Evolutionary conservation across 2,797 vertebrate species (phyloP).

Genomic region (Sebastes itinus): DNA sequence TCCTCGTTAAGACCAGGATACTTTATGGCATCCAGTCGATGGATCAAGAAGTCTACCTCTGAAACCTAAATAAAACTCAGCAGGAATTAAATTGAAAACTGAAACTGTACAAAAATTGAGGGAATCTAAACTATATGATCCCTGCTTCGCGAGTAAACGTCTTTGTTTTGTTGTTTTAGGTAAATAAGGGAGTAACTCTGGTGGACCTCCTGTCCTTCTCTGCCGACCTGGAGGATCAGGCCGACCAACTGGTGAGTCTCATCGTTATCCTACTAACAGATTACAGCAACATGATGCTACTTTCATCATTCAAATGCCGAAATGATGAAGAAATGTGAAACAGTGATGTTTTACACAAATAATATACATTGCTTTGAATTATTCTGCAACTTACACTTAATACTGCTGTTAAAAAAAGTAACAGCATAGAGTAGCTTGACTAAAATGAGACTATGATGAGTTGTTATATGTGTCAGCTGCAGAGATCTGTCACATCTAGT

Average conservation of each 20-base stretch:
- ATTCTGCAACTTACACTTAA: not conserved
- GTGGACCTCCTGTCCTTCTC: slow-evolving; percentile 90
- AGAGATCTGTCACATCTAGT: not conserved
- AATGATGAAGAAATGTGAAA: not conserved
- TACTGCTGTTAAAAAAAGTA: not conserved
- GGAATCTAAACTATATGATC: not conserved
- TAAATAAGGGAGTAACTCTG: slow-evolving; percentile 86
- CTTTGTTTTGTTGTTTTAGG: slow-evolving; percentile 73
- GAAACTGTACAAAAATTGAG: not conserved
- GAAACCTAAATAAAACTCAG: not conserved
- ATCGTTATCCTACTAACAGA: not conserved
- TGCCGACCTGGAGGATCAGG: slow-evolving; percentile 85
- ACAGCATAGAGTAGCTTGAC: not conserved
- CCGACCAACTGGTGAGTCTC: slow-evolving; percentile 87
- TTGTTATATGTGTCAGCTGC: not conserved
- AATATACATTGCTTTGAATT: not conserved
- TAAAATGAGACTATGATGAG: not conserved
- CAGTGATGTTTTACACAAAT: not conserved
- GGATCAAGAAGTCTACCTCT: too few relatives aligned
- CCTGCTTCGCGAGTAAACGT: not conserved
- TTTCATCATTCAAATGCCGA: not conserved
- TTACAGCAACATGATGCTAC: not conserved
- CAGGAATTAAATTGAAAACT: not conserved
- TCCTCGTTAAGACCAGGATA: too few relatives aligned
- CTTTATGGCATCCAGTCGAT: too few relatives aligned